phyloP scores from a whole-genome alignment of 2,113 vertebrate species.

The Lepisosteus oculatus region DNA sequence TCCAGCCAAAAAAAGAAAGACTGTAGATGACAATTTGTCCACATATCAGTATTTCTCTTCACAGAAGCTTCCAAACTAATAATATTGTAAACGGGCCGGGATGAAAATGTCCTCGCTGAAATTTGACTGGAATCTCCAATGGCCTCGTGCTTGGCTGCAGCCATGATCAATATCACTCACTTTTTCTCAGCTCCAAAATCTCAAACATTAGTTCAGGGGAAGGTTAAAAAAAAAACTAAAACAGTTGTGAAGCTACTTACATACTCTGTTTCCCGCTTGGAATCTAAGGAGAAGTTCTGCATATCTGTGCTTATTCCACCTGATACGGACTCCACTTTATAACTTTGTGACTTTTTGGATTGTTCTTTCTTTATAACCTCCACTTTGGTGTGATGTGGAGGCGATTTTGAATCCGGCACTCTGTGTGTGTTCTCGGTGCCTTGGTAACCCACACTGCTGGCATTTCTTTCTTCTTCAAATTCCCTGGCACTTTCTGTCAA shows the following conservation, averaged over 20 bases:
- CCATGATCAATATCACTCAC: too few relatives aligned
- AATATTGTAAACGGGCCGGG: too few relatives aligned
- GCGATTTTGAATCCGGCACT: conserved; percentile 53
- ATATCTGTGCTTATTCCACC: conserved; percentile 74
- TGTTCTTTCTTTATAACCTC: conserved; percentile 77
- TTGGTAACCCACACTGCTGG: conserved; percentile 53
- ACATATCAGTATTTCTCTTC: too few relatives aligned
- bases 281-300: conserved; percentile 84
- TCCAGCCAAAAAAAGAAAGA: too few relatives aligned
- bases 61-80: too few relatives aligned
- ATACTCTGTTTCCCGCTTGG: conserved; percentile 83
- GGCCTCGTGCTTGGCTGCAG: conserved; percentile 40
- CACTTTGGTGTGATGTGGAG: conserved; percentile 66
- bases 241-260: conserved; percentile 68
- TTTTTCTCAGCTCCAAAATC: conserved; percentile 38
- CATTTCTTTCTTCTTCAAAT: conserved; percentile 67
- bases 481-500: conserved; percentile 64
- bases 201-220: conserved; percentile 47
- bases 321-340: conserved; percentile 75
- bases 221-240: conserved; percentile 17
- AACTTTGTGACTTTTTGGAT: conserved; percentile 75
- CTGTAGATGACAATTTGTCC: too few relatives aligned
- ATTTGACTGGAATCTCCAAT: conserved; percentile 34
- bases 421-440: conserved; percentile 54
- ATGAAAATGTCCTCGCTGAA: too few relatives aligned